Percentiles rank a stretch among this genome's conserved stretches.
These are phyloP conservation scores for Sisyra terminalis DNA, from an alignment of 2,888 invertebrate genomes.

Conservation along the genomic window DNA sequence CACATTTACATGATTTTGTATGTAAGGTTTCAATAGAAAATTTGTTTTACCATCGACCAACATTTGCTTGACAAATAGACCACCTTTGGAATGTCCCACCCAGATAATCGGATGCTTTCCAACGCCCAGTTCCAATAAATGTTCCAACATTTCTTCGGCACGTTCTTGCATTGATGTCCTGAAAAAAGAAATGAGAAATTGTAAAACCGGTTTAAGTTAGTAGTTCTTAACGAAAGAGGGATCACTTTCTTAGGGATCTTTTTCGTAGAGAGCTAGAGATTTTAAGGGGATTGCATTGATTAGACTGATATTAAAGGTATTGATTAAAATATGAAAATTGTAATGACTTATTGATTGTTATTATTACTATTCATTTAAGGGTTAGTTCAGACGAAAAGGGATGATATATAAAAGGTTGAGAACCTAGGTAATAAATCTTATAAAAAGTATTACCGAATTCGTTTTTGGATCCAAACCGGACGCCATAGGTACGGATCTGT, in stretches of 20 bases:
- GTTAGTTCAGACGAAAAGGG: background rate
- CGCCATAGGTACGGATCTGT: slow-evolving; percentile 65
- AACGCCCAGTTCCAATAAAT: slow-evolving; percentile 47
- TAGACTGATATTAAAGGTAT: too few species aligned
- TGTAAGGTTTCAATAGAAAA: too few species aligned
- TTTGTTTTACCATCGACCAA: slow-evolving; percentile 41
- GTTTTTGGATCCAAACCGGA: slow-evolving; percentile 52
- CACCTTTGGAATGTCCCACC: slow-evolving; percentile 80
- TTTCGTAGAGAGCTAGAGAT: too few species aligned
- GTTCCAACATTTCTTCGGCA: slow-evolving; percentile 53
- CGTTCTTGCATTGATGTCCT: slow-evolving; percentile 48
- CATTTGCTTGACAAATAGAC: slow-evolving; percentile 71
- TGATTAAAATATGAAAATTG: too few species aligned
- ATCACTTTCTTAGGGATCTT: too few species aligned
- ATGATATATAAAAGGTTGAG: too few species aligned
- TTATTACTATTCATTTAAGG: too few species aligned
- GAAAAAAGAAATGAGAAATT: slow-evolving; percentile 16
- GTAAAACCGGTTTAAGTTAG: background rate
- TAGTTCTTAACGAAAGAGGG: background rate
- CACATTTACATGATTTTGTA: too few species aligned
- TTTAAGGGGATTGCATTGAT: too few species aligned
- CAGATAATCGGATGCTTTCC: slow-evolving; percentile 63
- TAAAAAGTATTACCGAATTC: slow-evolving; percentile 33
- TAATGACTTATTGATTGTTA: too few species aligned
- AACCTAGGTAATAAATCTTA: slow-evolving; percentile 4